A percentile compares a stretch with the other conserved stretches of the same genome.
These are phyloP conservation scores for Pherbina coryleti DNA, from an alignment of 2,888 invertebrate species.

Conservation along the genomic window DNA sequence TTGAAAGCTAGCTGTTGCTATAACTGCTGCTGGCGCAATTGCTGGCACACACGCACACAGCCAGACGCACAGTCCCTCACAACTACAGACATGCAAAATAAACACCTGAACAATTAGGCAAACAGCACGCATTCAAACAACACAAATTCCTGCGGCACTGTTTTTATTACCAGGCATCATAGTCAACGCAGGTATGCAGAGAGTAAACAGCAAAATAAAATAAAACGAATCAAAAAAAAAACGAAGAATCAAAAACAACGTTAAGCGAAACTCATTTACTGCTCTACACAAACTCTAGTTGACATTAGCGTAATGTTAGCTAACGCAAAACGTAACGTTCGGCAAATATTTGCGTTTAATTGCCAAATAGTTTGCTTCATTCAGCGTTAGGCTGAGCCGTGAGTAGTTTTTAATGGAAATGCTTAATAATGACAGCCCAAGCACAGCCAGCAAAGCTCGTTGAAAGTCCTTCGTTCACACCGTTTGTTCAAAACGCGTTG, in stretches of 20 bases:
- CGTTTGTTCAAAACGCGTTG: no score
- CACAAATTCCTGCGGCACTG: no score
- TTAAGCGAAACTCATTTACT: not conserved
- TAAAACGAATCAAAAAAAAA: no score
- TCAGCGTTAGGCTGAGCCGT: not conserved
- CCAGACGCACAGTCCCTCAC: no score
- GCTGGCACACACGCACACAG: not conserved
- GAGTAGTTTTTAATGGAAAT: constrained; percentile 20
- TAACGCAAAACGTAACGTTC: constrained; percentile 33
- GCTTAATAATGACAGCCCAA: constrained; percentile 16
- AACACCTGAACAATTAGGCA: no score
- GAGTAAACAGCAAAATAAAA: no score
- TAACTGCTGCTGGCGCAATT: not conserved
- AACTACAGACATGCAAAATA: not conserved
- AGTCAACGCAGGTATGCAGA: no score
- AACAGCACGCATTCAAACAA: no score
- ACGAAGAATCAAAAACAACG: not conserved
- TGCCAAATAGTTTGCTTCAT: constrained; percentile 30
- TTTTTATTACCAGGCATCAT: no score
- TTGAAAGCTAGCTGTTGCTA: not conserved
- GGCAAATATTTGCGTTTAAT: constrained; percentile 43
- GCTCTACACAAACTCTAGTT: not conserved
- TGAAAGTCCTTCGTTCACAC: no score
- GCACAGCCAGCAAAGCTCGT: not conserved
- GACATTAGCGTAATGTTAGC: not conserved